Conservation (phyloP, 2,797 vertebrate species). For the Pagetopsis macropterus region DNA sequence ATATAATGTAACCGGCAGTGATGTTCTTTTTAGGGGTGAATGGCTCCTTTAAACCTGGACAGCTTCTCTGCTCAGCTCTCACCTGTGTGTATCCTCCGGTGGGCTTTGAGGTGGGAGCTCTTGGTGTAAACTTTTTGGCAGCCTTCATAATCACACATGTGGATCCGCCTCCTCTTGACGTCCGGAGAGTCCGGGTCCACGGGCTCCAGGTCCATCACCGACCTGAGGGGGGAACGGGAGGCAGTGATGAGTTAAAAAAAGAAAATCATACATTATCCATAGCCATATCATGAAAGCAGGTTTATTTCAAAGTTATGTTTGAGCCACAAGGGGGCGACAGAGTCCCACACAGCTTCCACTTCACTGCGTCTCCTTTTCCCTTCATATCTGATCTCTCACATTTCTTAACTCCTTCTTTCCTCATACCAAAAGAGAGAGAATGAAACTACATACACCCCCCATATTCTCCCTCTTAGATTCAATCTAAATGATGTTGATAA, state of each 20-base stretch:
- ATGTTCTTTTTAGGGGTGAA: no score
- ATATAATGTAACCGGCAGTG: no score
- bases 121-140: conserved; percentile 99
- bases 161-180: conserved; percentile 92
- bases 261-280: no score
- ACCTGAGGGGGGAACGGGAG: conserved; percentile 44
- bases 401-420: background rate
- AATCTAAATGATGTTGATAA: background rate
- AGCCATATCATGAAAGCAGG: no score
- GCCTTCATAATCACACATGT: conserved; percentile 97
- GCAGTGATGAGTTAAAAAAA: background rate
- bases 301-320: no score
- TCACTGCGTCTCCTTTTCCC: background rate
- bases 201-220: conserved; percentile 78
- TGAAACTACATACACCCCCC: background rate
- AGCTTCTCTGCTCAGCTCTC: background rate
- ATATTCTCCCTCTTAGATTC: background rate
- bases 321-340: conserved; percentile 54
- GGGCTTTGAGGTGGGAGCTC: conserved; percentile 97
- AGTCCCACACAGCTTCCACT: background rate
- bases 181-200: conserved; percentile 86
- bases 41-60: background rate
- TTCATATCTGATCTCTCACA: background rate
- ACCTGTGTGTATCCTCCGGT: conserved; percentile 97
- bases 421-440: background rate